phyloP scores from a whole-genome alignment of 2,888 invertebrate species.

The Allolobophora icterica region DNA sequence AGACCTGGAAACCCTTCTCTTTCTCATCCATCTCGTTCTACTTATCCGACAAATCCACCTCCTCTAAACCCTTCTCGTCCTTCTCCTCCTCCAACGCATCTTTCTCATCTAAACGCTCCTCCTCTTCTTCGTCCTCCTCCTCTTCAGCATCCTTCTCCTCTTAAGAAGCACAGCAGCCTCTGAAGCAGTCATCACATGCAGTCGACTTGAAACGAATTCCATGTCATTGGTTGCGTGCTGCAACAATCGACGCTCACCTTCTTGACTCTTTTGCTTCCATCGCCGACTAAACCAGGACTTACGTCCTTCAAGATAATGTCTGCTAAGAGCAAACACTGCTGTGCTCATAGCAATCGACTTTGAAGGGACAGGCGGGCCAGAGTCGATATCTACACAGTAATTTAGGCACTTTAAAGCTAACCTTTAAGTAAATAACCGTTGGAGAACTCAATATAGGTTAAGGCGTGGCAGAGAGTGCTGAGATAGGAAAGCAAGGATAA shows the following conservation, averaged over 20 bases:
- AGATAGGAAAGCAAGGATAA: too few relatives aligned
- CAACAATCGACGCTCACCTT: not conserved
- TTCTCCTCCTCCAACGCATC: too few relatives aligned
- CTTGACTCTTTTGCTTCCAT: not conserved
- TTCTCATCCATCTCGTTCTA: not conserved
- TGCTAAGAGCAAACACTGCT: not conserved
- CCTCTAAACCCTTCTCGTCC: too few relatives aligned
- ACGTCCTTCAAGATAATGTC: not conserved
- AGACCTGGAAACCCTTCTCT: not conserved
- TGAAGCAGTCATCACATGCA: not conserved
- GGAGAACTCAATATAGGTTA: too few relatives aligned
- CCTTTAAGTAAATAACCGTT: not conserved
- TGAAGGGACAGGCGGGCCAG: too few relatives aligned
- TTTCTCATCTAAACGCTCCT: too few relatives aligned
- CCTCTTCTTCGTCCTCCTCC: too few relatives aligned
- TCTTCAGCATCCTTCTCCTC: too few relatives aligned
- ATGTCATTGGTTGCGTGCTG: not conserved
- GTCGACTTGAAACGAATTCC: not conserved
- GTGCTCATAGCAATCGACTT: not conserved
- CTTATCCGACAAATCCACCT: not conserved
- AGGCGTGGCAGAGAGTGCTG: too few relatives aligned
- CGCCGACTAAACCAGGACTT: not conserved
- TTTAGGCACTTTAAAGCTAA: not conserved
- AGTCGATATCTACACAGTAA: not conserved
- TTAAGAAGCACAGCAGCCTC: not conserved